Conservation (phyloP, 2,797 vertebrate genomes). For the Yasuhikotakia modesta region DNA sequence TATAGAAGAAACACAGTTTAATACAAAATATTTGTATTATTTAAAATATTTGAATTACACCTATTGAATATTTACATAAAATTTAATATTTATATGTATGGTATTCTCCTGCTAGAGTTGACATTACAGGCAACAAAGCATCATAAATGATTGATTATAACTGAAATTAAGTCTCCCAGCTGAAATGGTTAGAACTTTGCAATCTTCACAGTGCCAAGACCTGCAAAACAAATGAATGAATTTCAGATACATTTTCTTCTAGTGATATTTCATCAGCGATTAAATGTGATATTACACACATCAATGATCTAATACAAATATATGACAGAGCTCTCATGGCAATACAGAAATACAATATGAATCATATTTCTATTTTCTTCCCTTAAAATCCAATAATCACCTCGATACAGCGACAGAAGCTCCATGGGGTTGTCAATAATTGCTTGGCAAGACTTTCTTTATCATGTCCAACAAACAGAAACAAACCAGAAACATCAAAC, state of each 20-base stretch:
- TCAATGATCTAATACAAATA: conserved; percentile 10
- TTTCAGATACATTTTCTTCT: background rate
- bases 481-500: conserved; percentile 16
- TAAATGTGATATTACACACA: conserved; percentile 14
- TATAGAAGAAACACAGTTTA: background rate
- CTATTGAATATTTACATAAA: background rate
- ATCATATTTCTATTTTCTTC: conserved; percentile 5
- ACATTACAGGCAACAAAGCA: background rate
- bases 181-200: background rate
- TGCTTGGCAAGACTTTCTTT: conserved; percentile 33
- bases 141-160: background rate
- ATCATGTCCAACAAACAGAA: conserved; percentile 27
- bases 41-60: background rate
- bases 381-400: conserved; percentile 27
- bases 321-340: conserved; percentile 1
- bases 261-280: conserved; percentile 1
- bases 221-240: background rate
- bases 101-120: background rate
- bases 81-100: too few species aligned
- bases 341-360: background rate
- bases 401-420: background rate
- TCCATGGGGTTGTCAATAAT: conserved; percentile 27
- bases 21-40: background rate
- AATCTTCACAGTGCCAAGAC: background rate
- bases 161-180: background rate